These are phyloP conservation scores for Capromys pilorides DNA, from an alignment of 2,797 vertebrate genomes.

Conservation along the genomic window DNA sequence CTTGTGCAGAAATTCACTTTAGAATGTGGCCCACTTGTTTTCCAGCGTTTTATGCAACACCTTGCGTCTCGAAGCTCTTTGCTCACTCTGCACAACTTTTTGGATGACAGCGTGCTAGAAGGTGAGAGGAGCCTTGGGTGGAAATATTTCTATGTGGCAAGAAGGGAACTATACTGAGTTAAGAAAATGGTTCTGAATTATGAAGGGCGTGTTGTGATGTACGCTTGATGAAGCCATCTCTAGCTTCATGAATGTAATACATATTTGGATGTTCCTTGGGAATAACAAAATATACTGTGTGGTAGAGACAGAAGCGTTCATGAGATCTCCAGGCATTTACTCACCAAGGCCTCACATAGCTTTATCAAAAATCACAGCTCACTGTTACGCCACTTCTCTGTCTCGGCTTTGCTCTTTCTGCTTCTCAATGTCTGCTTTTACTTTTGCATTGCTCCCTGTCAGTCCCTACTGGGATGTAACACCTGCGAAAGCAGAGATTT, in stretches of 20 bases:
- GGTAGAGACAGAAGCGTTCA: neutral
- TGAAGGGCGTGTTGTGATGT: neutral
- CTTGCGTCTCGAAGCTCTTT: constrained; percentile 95
- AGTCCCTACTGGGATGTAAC: neutral
- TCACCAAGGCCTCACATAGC: neutral
- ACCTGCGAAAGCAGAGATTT: neutral
- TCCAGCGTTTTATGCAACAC: constrained; percentile 96
- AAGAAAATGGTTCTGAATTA: constrained; percentile 20
- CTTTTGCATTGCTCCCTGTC: neutral
- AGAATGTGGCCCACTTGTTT: constrained; percentile 66
- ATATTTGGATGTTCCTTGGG: neutral
- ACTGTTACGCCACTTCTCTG: neutral
- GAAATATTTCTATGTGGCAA: neutral
- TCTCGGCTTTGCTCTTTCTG: neutral
- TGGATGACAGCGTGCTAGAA: constrained; percentile 96
- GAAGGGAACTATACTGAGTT: neutral
- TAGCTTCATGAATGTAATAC: neutral
- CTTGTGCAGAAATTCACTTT: constrained; percentile 52
- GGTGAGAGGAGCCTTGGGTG: constrained; percentile 87
- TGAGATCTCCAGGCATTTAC: neutral
- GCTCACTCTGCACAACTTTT: constrained; percentile 97
- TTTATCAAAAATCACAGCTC: neutral
- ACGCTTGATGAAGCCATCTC: neutral
- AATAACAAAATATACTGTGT: neutral
- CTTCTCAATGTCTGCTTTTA: neutral